phyloP scores from a whole-genome alignment of 2,797 vertebrate species.

The Knipowitschia caucasica region DNA sequence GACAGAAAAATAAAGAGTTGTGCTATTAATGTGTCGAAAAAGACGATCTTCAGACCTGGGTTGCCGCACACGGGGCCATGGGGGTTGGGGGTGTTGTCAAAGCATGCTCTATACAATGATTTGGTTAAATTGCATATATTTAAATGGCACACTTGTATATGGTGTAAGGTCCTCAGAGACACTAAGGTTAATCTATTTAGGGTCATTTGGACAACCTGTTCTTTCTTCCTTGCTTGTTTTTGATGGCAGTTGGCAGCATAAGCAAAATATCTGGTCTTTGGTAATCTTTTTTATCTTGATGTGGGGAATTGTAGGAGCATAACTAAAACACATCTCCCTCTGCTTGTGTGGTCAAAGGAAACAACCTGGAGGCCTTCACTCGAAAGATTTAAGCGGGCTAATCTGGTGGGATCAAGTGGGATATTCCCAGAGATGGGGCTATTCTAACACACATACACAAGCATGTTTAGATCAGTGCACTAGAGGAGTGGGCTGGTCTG shows the following conservation, averaged over 20 bases:
- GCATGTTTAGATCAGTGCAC: conserved; percentile 45
- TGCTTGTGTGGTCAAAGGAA: conserved; percentile 62
- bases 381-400: conserved; percentile 69
- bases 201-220: conserved; percentile 42
- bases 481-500: conserved; percentile 39
- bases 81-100: conserved; percentile 40
- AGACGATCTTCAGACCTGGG: conserved; percentile 49
- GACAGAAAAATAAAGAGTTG: conserved; percentile 69
- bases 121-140: conserved; percentile 64
- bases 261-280: conserved; percentile 75
- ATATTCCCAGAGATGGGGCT: conserved; percentile 69
- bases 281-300: conserved; percentile 57
- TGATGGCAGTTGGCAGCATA: conserved; percentile 78
- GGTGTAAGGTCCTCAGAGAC: conserved; percentile 27
- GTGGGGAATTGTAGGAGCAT: conserved; percentile 20
- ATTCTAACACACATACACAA: conserved; percentile 53
- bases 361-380: conserved; percentile 57
- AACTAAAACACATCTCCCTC: conserved; percentile 41
- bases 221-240: conserved; percentile 69
- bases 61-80: conserved; percentile 14
- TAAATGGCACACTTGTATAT: conserved; percentile 52
- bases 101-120: conserved; percentile 42
- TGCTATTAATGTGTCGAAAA: conserved; percentile 70
- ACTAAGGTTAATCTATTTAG: conserved; percentile 34
- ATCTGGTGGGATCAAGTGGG: conserved; percentile 73